Evolutionary conservation across 2,888 invertebrate species (phyloP), one percentile per base, ranked within the genome.

Genomic region (Cryptocephalus moraei): DNA sequence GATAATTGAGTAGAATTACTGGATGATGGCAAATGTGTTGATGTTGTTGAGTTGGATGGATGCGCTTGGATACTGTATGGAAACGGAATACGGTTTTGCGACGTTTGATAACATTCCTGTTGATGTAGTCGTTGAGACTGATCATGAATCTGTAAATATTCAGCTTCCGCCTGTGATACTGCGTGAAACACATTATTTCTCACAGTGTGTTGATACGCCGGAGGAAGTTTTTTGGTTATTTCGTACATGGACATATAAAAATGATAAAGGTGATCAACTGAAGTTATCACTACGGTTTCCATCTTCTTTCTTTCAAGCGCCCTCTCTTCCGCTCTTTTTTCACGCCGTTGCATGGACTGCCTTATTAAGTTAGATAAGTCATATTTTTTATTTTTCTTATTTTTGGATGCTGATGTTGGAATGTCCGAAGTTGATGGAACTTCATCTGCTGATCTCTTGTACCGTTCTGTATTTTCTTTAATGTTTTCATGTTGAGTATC

Each of bases 241-340:
- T 46, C 32, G 34, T 45, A 45, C 45, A 41, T 45, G 33, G 43
- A 33, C 43, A 50, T 41, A 33, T 45, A 43, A 9, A 48, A 43
- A 11, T 43, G 38, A 13, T 42, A 44, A 32, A 41, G 41, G 22
- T 4, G 32, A 45, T 47, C 44, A 14, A 14, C 39, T 36, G 10
- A n/a, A 31, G 44, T n/a, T n/a, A n/a, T n/a, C n/a, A n/a, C n/a
- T n/a, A n/a, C n/a, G n/a, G n/a, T n/a, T 6, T 36, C 12, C 12
- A 12, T 4, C 4, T 36, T 36, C 12, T 36, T n/a, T n/a, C 9
- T 9, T 9, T 9, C 34, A 34, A 34, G 9, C n/a, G 9, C 12
- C n/a, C 11, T 6, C 4, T 36, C 36, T 6, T 6, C 36, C 12
- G 6, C 36, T 36, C 11, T 36, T 36, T 6, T 12, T 36, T 4